A percentile compares a stretch with the other conserved stretches of the same genome.
phyloP scores from a whole-genome alignment of 2,888 invertebrate species.

The Sipha maydis region DNA sequence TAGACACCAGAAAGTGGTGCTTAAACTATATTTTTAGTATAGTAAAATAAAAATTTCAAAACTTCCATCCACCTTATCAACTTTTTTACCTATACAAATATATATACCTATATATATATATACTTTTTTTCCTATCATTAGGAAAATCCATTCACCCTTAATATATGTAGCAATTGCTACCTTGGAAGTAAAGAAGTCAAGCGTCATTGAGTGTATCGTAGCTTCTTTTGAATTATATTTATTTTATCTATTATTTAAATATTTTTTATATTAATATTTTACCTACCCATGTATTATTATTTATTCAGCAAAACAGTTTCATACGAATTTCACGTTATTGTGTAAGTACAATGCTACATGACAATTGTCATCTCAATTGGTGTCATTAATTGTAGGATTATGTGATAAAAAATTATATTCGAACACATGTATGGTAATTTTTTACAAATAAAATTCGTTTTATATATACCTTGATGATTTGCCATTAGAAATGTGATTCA shows the following conservation, averaged over 20 bases:
- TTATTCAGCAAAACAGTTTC: background rate
- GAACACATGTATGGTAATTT: constrained; percentile 11
- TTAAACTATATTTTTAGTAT: no score
- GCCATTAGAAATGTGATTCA: background rate
- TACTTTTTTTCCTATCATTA: no score
- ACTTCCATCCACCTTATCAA: no score
- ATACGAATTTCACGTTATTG: background rate
- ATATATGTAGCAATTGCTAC: no score
- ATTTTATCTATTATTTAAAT: background rate
- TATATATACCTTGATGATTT: background rate
- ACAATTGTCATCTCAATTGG: background rate
- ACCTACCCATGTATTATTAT: background rate
- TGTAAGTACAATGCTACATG: background rate
- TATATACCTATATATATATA: no score
- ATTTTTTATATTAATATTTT: background rate
- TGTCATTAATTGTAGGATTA: background rate
- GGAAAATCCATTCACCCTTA: no score
- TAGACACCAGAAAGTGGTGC: no score
- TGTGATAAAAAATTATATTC: constrained; percentile 1
- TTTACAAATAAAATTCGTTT: constrained; percentile 9
- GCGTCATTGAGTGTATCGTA: background rate
- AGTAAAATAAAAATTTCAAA: no score
- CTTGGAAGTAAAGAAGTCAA: no score
- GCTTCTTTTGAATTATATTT: no score
- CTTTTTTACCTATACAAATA: no score